These are phyloP conservation scores for Indicator maculatus DNA, from an alignment of 2,113 vertebrate species.

Conservation along the genomic window DNA sequence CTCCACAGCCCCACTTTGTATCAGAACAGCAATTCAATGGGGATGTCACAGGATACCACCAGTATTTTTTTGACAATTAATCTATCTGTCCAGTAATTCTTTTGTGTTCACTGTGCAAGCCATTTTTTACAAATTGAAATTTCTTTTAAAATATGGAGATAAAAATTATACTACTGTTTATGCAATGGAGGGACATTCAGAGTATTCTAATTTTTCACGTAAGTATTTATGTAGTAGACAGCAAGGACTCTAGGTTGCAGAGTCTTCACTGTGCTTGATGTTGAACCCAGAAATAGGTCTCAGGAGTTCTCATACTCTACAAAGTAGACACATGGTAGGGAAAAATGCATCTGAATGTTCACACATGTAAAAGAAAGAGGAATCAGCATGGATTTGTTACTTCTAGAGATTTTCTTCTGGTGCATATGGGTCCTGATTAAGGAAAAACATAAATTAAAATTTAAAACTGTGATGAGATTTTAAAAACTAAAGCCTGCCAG, in stretches of 20 bases:
- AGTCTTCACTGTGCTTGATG: not conserved
- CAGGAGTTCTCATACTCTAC: not conserved
- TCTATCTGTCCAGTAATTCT: not conserved
- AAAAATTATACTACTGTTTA: not conserved
- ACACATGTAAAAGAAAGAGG: not conserved
- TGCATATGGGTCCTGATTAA: not conserved
- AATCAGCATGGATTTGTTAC: not conserved
- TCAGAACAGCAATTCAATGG: not conserved
- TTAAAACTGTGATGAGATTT: not conserved
- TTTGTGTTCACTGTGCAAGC: not conserved
- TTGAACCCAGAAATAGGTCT: not conserved
- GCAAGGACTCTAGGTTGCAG: not conserved
- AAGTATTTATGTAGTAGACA: not conserved
- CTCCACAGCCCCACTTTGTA: not conserved
- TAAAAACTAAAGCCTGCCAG: not conserved
- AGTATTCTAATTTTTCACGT: not conserved
- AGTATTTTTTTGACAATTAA: not conserved
- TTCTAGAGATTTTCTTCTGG: not conserved
- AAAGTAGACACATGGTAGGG: not conserved
- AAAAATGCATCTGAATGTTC: not conserved
- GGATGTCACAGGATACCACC: not conserved
- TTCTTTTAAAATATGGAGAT: not conserved
- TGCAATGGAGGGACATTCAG: not conserved
- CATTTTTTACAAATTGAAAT: not conserved
- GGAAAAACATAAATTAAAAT: not conserved